Evolutionary conservation across 2,888 invertebrate species (phyloP).

Genomic region (Endotricha flammealis): DNA sequence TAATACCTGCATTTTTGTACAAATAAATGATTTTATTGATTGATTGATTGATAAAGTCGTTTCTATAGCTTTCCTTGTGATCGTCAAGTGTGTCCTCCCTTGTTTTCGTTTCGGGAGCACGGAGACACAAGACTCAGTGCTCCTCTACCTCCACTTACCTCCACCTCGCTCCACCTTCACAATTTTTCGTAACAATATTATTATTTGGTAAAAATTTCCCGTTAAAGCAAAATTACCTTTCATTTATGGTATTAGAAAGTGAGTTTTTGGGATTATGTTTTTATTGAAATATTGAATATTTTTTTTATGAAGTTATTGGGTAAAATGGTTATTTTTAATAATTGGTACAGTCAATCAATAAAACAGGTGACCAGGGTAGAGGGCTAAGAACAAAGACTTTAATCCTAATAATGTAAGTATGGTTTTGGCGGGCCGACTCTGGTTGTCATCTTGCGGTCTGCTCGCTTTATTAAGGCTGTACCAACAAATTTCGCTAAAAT

Average conservation of each 20-base stretch:
- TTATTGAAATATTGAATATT: no score
- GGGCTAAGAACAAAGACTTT: no score
- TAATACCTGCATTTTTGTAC: no score
- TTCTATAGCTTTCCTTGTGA: constrained; percentile 17
- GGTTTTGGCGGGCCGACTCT: no score
- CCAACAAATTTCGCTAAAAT: no score
- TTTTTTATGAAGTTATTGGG: no score
- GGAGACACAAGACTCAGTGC: constrained; percentile 11
- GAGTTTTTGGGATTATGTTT: not conserved
- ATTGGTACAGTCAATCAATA: no score
- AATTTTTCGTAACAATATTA: constrained; percentile 1
- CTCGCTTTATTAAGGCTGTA: no score
- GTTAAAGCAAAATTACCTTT: constrained; percentile 4
- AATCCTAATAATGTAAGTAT: no score
- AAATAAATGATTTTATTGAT: not conserved
- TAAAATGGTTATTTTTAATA: no score
- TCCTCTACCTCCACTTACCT: constrained; percentile 1
- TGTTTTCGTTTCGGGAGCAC: constrained; percentile 28
- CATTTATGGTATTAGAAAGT: not conserved
- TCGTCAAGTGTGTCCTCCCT: constrained; percentile 19
- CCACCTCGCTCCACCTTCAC: not conserved
- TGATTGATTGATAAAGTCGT: not conserved
- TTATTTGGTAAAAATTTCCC: constrained; percentile 5
- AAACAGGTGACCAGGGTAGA: no score
- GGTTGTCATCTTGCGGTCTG: no score